These are phyloP conservation scores for Plecturocebus donacophilus DNA, from an alignment of 2,113 vertebrate species.

Conservation along the genomic window DNA sequence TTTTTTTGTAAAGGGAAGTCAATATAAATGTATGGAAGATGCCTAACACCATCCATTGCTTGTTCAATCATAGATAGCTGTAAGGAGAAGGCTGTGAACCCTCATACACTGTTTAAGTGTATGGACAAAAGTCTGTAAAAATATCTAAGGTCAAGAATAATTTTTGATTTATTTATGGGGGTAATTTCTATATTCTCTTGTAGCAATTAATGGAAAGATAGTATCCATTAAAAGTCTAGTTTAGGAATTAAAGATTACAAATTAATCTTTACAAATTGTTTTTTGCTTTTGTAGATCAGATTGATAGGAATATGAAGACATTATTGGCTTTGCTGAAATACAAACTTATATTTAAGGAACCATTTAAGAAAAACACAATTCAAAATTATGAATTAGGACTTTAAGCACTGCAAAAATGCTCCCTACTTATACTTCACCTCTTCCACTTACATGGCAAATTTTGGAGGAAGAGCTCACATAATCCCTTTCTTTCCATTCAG, in stretches of 20 bases:
- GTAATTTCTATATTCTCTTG: background rate
- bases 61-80: no score
- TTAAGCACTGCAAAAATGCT: background rate
- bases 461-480: background rate
- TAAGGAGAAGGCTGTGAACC: background rate
- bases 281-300: background rate
- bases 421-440: background rate
- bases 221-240: background rate
- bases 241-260: background rate
- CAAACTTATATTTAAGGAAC: background rate
- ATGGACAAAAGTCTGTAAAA: background rate
- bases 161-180: background rate
- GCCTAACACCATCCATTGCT: background rate
- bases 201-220: background rate
- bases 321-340: background rate
- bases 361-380: background rate
- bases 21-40: background rate
- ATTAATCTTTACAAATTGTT: background rate
- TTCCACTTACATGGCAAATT: background rate
- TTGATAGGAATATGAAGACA: background rate
- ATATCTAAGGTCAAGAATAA: background rate
- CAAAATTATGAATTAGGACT: background rate
- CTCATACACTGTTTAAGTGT: background rate
- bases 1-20: background rate
- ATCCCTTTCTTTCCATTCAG: background rate